Evolutionary conservation across 2,797 vertebrate genomes (phyloP), one percentile per base, ranked within the genome.

Genomic region (Chaetodon trifasciatus): DNA sequence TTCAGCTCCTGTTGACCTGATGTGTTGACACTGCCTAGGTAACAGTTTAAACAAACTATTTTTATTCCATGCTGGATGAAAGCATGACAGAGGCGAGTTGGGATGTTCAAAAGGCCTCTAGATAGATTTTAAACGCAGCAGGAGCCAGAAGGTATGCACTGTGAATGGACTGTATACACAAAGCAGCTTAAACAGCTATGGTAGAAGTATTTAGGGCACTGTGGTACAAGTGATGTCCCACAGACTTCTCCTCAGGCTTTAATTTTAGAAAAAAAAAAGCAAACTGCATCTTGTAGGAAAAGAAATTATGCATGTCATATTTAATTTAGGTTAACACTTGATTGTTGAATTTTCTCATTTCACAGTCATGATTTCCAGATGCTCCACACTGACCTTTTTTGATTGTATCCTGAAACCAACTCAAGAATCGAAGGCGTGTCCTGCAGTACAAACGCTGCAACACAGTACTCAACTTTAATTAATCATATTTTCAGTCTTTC

Each of bases 1-100:
- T 82, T 92, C 86, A 88, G 91, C 91, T 94, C 83, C 93, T 93
- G 93, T 94, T 94, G 93, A 94, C 92, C 89, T 7, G 87, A 86
- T 88, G 90, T 92, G 91, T 94, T 93, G 92, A 92, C 88, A 92
- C 84, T 88, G 84, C 91, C 93, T 90, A 92, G 93, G 93, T 93
- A 93, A 94, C 93, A 67, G 84, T 92, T 93, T 91, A 91, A 93
- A 93, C 92, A 92, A 90, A 81, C 93, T 92, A 94, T 93, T 93
- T 93, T 90, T 92, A 92, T 78, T 85, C 81, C 84, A 60, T 70
- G 81, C 82, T 46, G 81, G 78, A 91, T 86, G 77, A 85, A 82
- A 86, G 78, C 74, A 63, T 72, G 66, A 74, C 85, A 71, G 64
- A 64, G 74, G 57, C 7, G 77, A 78, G 85, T 32, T 79, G 70